phyloP scores from a whole-genome alignment of 2,113 vertebrate genomes.

The Candoia aspera region DNA sequence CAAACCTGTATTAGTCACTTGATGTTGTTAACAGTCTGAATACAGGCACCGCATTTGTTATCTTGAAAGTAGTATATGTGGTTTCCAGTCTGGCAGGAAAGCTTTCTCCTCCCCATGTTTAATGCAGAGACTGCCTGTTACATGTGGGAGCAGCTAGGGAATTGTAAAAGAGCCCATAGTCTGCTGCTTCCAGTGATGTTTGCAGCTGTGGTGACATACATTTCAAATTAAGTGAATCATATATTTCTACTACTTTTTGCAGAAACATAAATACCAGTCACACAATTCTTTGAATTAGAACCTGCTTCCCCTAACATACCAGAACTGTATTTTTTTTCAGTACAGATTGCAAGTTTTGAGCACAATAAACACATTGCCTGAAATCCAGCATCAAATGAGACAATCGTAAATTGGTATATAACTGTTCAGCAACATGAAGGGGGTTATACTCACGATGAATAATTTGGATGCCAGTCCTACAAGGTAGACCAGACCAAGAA shows the following conservation, averaged over 20 bases:
- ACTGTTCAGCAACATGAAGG: background rate
- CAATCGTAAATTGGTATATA: background rate
- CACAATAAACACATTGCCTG: background rate
- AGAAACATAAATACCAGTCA: background rate
- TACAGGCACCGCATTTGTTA: background rate
- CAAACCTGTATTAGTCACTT: conserved; percentile 66
- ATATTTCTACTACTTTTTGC: background rate
- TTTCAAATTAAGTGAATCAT: background rate
- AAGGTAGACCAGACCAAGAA: background rate
- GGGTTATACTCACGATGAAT: background rate
- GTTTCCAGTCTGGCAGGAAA: background rate
- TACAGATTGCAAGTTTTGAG: background rate
- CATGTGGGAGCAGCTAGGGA: background rate
- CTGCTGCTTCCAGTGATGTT: background rate
- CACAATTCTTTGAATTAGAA: background rate
- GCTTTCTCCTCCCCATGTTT: background rate
- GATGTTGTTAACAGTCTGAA: conserved; percentile 36
- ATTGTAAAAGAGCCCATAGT: background rate
- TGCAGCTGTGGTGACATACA: background rate
- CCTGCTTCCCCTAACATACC: background rate
- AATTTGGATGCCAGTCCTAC: background rate
- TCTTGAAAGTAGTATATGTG: background rate
- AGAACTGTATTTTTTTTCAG: background rate
- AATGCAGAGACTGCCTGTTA: background rate
- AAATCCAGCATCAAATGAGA: background rate